A percentile compares a stretch with the other conserved stretches of the same genome.
Evolutionary conservation across 2,113 vertebrate species (phyloP).

Genomic region (Zosterops pallidus): DNA sequence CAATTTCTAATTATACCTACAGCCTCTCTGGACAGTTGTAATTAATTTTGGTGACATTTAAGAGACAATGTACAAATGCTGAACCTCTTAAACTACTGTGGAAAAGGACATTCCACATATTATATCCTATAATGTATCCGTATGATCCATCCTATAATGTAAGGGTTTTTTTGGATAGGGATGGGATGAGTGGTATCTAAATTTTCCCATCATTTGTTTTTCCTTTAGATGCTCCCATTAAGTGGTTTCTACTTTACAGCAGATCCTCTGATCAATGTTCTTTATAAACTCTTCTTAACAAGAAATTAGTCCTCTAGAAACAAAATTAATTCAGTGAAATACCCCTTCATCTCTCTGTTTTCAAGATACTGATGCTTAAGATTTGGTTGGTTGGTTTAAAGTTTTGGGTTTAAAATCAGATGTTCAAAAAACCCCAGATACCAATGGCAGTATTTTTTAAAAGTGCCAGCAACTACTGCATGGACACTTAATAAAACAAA

Average conservation of each 20-base stretch:
- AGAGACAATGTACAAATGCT: not conserved
- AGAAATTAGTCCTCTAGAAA: not conserved
- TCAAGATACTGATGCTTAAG: not conserved
- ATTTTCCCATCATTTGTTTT: not conserved
- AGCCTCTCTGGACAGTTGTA: not conserved
- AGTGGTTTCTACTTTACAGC: not conserved
- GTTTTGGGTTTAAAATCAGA: not conserved
- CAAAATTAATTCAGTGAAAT: not conserved
- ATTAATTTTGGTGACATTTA: not conserved
- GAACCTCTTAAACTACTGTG: not conserved
- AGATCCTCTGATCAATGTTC: not conserved
- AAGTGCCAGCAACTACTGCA: not conserved
- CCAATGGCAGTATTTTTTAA: not conserved
- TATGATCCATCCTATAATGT: not conserved
- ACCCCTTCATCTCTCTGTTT: not conserved
- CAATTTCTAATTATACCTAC: not conserved
- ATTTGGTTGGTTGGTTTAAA: accelerated
- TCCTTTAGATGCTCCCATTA: not conserved
- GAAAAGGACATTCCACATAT: not conserved
- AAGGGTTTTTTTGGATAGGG: accelerated
- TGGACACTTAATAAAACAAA: not conserved
- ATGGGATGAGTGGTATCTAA: not conserved
- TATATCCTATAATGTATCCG: not conserved
- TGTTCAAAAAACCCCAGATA: not conserved
- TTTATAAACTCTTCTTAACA: not conserved